These are phyloP conservation scores for Xanthorhoe spadicearia DNA, from an alignment of 2,888 invertebrate genomes.

Conservation along the genomic window DNA sequence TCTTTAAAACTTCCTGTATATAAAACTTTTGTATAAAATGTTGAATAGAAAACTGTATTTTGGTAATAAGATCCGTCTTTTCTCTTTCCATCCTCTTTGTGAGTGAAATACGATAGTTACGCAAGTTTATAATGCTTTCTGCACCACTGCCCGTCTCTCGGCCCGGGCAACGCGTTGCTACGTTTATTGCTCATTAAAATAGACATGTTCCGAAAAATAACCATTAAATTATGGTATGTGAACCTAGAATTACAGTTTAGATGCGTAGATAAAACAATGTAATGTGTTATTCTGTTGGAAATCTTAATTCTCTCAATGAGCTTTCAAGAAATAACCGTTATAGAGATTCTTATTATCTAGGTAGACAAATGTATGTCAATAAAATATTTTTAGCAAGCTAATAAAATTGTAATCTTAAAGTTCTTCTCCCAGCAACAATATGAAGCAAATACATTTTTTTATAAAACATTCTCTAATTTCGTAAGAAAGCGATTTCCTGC, in stretches of 20 bases:
- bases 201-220: constrained; percentile 25
- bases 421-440: too few relatives aligned
- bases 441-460: too few relatives aligned
- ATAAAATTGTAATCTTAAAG: too few relatives aligned
- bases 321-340: neutral
- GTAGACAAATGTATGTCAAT: too few relatives aligned
- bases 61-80: constrained; percentile 38
- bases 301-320: constrained; percentile 2
- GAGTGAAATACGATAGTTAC: constrained; percentile 41
- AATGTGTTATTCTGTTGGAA: constrained; percentile 10
- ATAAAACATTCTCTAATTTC: too few relatives aligned
- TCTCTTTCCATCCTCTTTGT: constrained; percentile 41
- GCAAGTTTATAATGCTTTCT: constrained; percentile 32
- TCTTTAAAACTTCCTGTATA: constrained; percentile 1
- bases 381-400: neutral
- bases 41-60: constrained; percentile 27
- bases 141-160: constrained; percentile 35
- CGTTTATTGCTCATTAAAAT: constrained; percentile 35
- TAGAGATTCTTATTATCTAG: neutral
- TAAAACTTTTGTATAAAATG: constrained; percentile 1
- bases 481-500: too few relatives aligned
- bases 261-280: constrained; percentile 19
- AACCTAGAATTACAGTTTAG: constrained; percentile 25
- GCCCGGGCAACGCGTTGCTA: constrained; percentile 15
- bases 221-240: constrained; percentile 30